A percentile compares a stretch with the other conserved stretches of the same genome.
phyloP scores from a whole-genome alignment of 92 coral and sea anemone genomes.

The Anthopleura xanthogrammica region DNA sequence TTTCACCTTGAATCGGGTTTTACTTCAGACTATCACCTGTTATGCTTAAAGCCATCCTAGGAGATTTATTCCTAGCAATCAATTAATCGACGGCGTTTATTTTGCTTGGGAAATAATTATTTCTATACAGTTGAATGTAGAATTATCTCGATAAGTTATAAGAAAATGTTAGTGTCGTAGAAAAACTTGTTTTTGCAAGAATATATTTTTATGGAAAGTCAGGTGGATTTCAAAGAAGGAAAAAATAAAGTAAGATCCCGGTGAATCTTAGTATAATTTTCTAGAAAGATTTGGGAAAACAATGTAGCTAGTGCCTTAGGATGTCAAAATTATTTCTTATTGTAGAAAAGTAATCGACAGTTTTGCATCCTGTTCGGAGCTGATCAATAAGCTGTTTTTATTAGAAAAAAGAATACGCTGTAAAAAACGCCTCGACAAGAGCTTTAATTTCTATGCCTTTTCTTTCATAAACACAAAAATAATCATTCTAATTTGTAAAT shows the following conservation, averaged over 20 bases:
- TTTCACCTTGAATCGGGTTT: slow-evolving; percentile 20
- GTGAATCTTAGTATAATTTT: not conserved
- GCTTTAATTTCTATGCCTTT: not conserved
- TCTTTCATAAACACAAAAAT: not conserved
- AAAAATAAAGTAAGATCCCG: not conserved
- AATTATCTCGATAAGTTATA: not conserved
- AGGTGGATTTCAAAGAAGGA: not conserved
- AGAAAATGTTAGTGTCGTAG: not conserved
- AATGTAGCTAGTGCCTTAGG: not conserved
- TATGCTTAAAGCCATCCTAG: not conserved
- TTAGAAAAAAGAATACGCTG: not conserved
- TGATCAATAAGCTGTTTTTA: not conserved
- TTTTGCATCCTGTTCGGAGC: not conserved
- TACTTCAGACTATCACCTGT: not conserved
- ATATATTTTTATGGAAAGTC: not conserved
- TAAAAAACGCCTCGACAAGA: not conserved
- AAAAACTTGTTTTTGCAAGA: not conserved
- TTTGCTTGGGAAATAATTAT: not conserved
- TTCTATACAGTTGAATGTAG: not conserved
- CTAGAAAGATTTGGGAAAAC: not conserved
- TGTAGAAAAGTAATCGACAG: not conserved
- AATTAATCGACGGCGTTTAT: not conserved
- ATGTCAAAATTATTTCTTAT: not conserved
- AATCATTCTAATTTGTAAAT: not conserved
- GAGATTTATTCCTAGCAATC: not conserved